A percentile compares a stretch with the other conserved stretches of the same genome.
phyloP scores from a whole-genome alignment of 2,888 invertebrate species.

The Hyposoter didymator region DNA sequence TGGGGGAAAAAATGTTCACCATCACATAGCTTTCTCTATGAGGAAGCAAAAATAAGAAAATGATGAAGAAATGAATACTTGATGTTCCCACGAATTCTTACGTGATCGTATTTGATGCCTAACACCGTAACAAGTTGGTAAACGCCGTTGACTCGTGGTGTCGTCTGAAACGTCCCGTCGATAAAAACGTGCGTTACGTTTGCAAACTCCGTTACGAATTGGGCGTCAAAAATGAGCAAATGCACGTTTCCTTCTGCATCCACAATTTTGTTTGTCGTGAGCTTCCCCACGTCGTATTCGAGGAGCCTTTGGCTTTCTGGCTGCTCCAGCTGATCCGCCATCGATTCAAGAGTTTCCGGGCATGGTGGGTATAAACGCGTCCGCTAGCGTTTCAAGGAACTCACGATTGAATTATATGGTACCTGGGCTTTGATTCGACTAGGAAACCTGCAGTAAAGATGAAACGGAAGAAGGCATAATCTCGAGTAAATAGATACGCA shows the following conservation, averaged over 20 bases:
- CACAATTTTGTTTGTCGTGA: no score
- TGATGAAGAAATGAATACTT: slow-evolving; percentile 6
- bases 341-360: no score
- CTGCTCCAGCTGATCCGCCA: no score
- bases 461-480: no score
- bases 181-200: slow-evolving; percentile 46
- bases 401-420: slow-evolving; percentile 5
- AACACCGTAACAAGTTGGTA: slow-evolving; percentile 42
- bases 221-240: slow-evolving; percentile 29
- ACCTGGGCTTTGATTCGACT: slow-evolving; percentile 25
- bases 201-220: slow-evolving; percentile 33
- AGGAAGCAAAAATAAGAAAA: background rate
- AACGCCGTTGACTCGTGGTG: background rate
- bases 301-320: no score
- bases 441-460: slow-evolving; percentile 25
- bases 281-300: no score
- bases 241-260: background rate
- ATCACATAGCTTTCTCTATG: no score
- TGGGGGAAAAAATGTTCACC: no score
- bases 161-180: slow-evolving; percentile 45
- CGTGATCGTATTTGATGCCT: slow-evolving; percentile 36
- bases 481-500: no score
- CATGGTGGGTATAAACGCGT: no score
- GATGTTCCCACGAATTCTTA: slow-evolving; percentile 25
- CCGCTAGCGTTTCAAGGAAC: no score